Evolutionary conservation across 2,797 vertebrate genomes (phyloP), one percentile per base, ranked within the genome.

Genomic region (Enteromius trimaculatus): DNA sequence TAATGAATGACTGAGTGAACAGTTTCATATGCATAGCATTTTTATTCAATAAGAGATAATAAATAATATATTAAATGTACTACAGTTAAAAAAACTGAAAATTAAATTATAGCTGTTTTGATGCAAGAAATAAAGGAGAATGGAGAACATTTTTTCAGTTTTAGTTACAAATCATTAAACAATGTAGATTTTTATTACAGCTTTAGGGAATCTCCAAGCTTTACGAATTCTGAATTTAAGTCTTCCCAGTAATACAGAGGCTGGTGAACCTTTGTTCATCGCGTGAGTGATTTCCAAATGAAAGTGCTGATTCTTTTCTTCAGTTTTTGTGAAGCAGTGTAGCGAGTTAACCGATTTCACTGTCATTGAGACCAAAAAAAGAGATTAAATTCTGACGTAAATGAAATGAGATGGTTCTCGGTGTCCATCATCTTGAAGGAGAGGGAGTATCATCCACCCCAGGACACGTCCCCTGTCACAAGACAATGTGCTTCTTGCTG

Each of bases 401-500:
- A 58, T 77, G 1, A 39, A 64, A 49, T 77, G 0, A 72, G 55
- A 47, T 13, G 3, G 44, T 14, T 47, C 62, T 74, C 7, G 17
- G 39, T 64, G 29, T 84, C 4, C 13, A 17, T 17, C 31, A 8
- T 77, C 31, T 62, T 23, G 23, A 71, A 42, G 39, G 16, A 51
- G 31, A 70, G 17, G 79, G 58, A 51, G 42, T 79, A 44, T 71
- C 34, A n/a, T 29, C 13, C 17, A 11, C 42, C 21, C 21, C 53
- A 83, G 78, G 84, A 83, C 84, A 86, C 84, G 37, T 79, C 87
- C 84, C 4, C 70, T 86, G 90, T 94, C 94, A 94, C 83, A 79
- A 90, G 94, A 88, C 78, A 68, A 39, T 26, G 47, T 58, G 88
- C 82, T 83, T 37, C 47, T 58, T 81, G 81, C 74, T 83, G 49